Conservation (phyloP, 2,888 invertebrate species). For the Mechanitis mazaeus region DNA sequence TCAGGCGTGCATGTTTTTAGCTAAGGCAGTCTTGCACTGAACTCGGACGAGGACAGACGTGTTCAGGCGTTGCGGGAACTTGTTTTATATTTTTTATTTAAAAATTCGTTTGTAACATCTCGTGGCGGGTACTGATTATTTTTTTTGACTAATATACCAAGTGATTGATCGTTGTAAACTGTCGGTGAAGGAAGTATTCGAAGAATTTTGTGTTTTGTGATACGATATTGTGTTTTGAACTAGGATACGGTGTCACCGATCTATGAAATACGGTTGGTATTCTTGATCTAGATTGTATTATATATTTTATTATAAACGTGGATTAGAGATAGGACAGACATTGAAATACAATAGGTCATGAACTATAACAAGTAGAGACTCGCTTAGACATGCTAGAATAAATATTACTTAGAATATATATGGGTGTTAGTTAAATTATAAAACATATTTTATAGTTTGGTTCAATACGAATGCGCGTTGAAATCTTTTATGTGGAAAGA, state of each 20-base stretch:
- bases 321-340: too few species aligned
- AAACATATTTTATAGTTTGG: background rate
- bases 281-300: constrained; percentile 18
- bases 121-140: too few species aligned
- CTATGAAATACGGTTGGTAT: constrained; percentile 37
- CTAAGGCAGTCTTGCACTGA: constrained; percentile 44
- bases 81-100: constrained; percentile 13
- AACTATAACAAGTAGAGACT: too few species aligned
- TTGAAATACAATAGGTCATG: too few species aligned
- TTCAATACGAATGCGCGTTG: background rate
- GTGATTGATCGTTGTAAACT: constrained; percentile 10
- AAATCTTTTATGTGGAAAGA: background rate
- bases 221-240: constrained; percentile 36
- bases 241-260: constrained; percentile 36
- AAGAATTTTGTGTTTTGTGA: constrained; percentile 35
- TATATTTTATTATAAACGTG: too few species aligned
- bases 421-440: background rate
- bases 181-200: constrained; percentile 17
- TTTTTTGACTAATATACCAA: too few species aligned
- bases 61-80: constrained; percentile 22
- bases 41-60: constrained; percentile 30
- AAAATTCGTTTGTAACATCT: too few species aligned
- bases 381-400: too few species aligned
- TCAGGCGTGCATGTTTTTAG: constrained; percentile 41
- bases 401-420: too few species aligned